phyloP scores from a whole-genome alignment of 1,140 invertebrate species.

The Papilio helenus region DNA sequence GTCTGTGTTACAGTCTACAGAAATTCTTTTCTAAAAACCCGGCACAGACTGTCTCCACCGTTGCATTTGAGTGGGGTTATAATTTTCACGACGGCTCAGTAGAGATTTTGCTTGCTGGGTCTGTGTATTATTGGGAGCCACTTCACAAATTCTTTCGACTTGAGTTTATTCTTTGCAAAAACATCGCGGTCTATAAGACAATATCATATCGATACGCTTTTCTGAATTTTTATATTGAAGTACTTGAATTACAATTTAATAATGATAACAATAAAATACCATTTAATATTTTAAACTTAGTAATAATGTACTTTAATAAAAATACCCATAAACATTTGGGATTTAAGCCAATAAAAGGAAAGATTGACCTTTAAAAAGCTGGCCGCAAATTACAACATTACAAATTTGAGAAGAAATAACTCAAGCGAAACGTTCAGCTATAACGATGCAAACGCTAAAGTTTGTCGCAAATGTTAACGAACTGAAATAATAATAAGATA shows the following conservation, averaged over 20 bases:
- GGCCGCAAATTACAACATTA: background rate
- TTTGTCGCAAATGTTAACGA: conserved; percentile 55
- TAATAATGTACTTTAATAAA: background rate
- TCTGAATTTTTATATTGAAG: no score
- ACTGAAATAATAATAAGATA: conserved; percentile 51
- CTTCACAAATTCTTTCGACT: conserved; percentile 54
- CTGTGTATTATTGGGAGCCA: conserved; percentile 59
- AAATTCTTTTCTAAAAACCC: conserved; percentile 76
- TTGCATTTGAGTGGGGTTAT: conserved; percentile 71
- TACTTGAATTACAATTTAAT: background rate
- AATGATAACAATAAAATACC: background rate
- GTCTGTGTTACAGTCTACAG: conserved; percentile 75
- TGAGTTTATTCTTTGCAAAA: conserved; percentile 45
- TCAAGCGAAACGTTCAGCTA: background rate
- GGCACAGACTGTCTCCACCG: conserved; percentile 63
- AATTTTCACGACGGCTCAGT: conserved; percentile 66
- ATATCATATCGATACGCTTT: background rate
- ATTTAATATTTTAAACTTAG: background rate
- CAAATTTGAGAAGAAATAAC: background rate
- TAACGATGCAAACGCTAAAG: conserved; percentile 38
- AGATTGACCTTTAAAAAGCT: background rate
- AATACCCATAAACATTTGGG: background rate
- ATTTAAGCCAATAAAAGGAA: background rate
- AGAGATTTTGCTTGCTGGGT: conserved; percentile 49
- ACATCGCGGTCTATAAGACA: conserved; percentile 4